Evolutionary conservation across 1,140 invertebrate genomes (phyloP), one percentile per base, ranked within the genome.

Genomic region (Zophobas morio): DNA sequence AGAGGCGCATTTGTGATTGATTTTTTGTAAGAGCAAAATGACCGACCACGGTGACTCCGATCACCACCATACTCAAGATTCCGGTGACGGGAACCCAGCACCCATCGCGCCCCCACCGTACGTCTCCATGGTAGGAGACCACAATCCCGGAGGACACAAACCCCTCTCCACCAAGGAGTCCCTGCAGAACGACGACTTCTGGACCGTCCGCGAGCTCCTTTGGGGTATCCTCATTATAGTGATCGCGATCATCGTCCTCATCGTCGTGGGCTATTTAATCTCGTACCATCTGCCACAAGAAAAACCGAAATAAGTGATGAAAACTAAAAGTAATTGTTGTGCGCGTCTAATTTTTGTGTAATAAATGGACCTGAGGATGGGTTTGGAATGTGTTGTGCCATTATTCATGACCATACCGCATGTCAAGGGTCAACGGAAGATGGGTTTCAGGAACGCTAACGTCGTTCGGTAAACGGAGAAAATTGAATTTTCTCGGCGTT

Each of bases 211-310:
- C n/a, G 56, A 60, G 36, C 35, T 60, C 3, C 1, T 37, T 60
- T 60, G 56, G 56, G 56, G 56, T n/a, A 35, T 60, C 36, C 35
- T 60, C 36, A 60, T 60, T 39, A 60, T 60, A 20, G 33, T 60
- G 37, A 35, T 60, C 8, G 5, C 56, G n/a, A 37, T 60, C 2
- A 60, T 39, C 6, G 56, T 60, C 0, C 6, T 60, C 1, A 20
- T 60, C 8, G 34, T 37, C 1, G 56, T 60, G 35, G 56, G 56
- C 6, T 60, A 39, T 6, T 36, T n/a, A 6, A 36, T 60, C 34
- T 5, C 34, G 1, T 60, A 6, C 36, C 4, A 60, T 20, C 4
- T 60, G 6, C 56, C 56, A 37, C 56, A 60, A 5, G 56, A 36
- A 39, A 60, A 39, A 60, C 56, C 56, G 3, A 46, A 46, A 46